A percentile compares a stretch with the other conserved stretches of the same genome.
Evolutionary conservation across 2,888 invertebrate genomes (phyloP).

Genomic region (Hirtodrosophila histrioides): DNA sequence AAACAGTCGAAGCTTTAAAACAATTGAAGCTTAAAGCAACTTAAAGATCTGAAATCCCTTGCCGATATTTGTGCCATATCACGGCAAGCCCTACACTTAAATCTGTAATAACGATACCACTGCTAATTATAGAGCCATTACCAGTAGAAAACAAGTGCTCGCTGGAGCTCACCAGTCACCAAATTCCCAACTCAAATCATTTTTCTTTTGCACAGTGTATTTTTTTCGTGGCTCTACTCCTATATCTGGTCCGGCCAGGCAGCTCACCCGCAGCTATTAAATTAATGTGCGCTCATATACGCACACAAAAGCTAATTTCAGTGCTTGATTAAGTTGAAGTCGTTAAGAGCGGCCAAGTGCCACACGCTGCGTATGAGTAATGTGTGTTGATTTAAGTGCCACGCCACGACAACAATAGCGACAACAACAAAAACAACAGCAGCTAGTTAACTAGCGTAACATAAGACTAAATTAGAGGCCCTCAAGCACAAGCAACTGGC

Average conservation of each 20-base stretch:
- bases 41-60: background rate
- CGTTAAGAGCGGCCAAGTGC: slow-evolving; percentile 71
- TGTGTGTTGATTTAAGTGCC: slow-evolving; percentile 63
- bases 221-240: slow-evolving; percentile 1
- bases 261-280: slow-evolving; percentile 66
- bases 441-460: slow-evolving; percentile 34
- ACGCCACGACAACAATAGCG: slow-evolving; percentile 13
- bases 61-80: background rate
- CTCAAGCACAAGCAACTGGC: slow-evolving; percentile 1
- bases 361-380: slow-evolving; percentile 77
- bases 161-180: background rate
- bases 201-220: slow-evolving; percentile 44
- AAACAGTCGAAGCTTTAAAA: too few relatives aligned
- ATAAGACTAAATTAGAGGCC: slow-evolving; percentile 34
- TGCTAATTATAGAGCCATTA: slow-evolving; percentile 48
- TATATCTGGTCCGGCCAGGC: slow-evolving; percentile 24
- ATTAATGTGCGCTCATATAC: slow-evolving; percentile 75
- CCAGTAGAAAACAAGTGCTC: slow-evolving; percentile 25
- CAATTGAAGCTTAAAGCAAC: too few relatives aligned
- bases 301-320: slow-evolving; percentile 77
- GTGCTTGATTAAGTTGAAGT: slow-evolving; percentile 76
- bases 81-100: background rate
- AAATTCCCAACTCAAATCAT: slow-evolving; percentile 15
- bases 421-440: background rate
- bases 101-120: slow-evolving; percentile 9